phyloP scores from a whole-genome alignment of 2,113 vertebrate species.

The Gymnogyps californianus region DNA sequence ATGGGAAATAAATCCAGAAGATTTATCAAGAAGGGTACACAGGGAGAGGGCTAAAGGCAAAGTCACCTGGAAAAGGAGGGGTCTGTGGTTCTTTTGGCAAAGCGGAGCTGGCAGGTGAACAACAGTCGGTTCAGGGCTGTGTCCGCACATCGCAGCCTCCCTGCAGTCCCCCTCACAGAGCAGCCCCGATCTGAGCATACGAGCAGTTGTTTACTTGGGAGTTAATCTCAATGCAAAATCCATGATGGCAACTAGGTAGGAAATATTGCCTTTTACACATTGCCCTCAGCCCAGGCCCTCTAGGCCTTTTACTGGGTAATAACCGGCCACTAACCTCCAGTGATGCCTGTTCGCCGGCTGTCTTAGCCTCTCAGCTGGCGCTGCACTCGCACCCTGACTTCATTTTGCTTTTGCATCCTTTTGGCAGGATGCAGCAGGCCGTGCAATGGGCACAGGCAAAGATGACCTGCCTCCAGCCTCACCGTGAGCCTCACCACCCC shows the following conservation, averaged over 20 bases:
- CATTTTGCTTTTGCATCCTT: neutral
- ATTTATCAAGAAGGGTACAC: rapidly evolving
- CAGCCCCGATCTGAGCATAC: rapidly evolving
- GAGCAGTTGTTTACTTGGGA: neutral
- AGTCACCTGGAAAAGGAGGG: neutral
- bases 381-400: neutral
- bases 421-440: neutral
- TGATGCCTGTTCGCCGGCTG: rapidly evolving
- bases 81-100: neutral
- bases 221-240: neutral
- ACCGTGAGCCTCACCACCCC: neutral
- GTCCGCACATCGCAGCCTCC: neutral
- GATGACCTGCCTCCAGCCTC: neutral
- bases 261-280: neutral
- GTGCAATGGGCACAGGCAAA: neutral
- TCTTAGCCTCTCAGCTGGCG: neutral
- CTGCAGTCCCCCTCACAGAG: rapidly evolving
- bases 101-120: neutral
- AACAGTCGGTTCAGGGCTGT: rapidly evolving
- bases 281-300: neutral
- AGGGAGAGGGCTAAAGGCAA: neutral
- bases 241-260: neutral
- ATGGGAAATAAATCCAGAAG: neutral
- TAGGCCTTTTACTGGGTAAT: neutral
- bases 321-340: rapidly evolving